Conservation (phyloP, 2,888 invertebrate genomes). For the Thymelicus acteon region DNA sequence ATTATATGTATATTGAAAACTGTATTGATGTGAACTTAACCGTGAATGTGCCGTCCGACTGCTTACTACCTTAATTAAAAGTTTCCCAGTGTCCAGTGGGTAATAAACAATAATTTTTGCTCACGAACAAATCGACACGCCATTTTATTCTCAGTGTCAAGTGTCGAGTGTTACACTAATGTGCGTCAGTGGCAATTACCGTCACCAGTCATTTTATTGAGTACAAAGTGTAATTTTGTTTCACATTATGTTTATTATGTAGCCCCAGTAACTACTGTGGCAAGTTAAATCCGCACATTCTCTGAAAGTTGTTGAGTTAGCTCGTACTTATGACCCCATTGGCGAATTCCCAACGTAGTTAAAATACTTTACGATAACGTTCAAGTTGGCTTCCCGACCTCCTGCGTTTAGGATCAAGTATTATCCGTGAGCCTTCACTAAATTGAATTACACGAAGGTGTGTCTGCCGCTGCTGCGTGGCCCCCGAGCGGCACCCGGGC, state of each 20-base stretch:
- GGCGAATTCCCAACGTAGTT: too few relatives aligned
- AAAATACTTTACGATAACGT: not conserved
- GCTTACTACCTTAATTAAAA: not conserved
- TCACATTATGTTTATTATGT: too few relatives aligned
- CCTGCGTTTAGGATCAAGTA: constrained; percentile 1
- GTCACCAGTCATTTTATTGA: too few relatives aligned
- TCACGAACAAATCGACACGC: not conserved
- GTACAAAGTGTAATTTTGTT: too few relatives aligned
- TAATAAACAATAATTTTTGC: not conserved
- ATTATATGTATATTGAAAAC: not conserved
- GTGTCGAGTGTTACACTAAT: too few relatives aligned
- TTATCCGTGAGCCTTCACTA: constrained; percentile 12
- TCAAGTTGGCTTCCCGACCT: not conserved
- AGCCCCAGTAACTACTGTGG: too few relatives aligned
- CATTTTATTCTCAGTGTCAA: not conserved
- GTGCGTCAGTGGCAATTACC: too few relatives aligned
- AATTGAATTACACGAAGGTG: constrained; percentile 23
- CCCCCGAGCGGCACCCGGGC: too few relatives aligned
- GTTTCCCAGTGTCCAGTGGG: not conserved
- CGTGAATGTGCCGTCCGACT: not conserved
- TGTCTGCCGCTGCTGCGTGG: too few relatives aligned
- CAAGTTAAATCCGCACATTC: too few relatives aligned
- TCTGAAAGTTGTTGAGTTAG: too few relatives aligned
- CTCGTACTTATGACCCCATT: too few relatives aligned
- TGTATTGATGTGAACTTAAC: constrained; percentile 14